Base-by-base conservation (phyloP, 2,797 vertebrate genomes). In the Chaetophractus vellerosus region DNA sequence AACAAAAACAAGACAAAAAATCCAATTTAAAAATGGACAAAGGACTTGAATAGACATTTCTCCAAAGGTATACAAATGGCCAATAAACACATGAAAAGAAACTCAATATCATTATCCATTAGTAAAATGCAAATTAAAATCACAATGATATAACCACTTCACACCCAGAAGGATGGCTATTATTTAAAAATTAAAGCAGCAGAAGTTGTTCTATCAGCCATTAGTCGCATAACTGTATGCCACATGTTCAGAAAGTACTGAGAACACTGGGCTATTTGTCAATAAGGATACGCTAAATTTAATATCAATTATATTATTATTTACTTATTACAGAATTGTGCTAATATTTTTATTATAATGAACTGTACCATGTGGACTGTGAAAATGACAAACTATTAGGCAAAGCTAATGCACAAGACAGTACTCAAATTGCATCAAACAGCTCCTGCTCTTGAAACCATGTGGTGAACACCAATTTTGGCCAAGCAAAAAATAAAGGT, bases 401-500 rank as follows among this genome's bases (percentile, higher is more conserved):
- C 36, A 90, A 79, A 88, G 12, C 45, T 74, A 92, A 63, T 5
- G 9, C 23, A 55, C 7, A 64, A 52, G 45, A 48, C 59, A 33
- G 55, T 85, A 69, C 61, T 90, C 64, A 69, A 71, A 82, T 55
- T 69, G 1, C n/a, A 81, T 82, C 72, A 19, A 82, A 88, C 90
- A 75, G 16, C 9, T 16, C 50, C 50, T 66, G 33, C 71, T 71
- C 55, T 92, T 94, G 23, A 93, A 88, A 79, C 78, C n/a, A 38
- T 36, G 33, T 83, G 9, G 36, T 55, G 86, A 91, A 88, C 57
- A 75, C 15, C 18, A 61, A 84, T 68, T 91, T 72, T 28, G 23
- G 50, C 23, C 31, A 92, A 90, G 66, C n/a, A 31, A 94, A 80
- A 88, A 78, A 55, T 55, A 55, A 72, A 76, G 14, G 18, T 90